Conservation (phyloP, 2,888 invertebrate genomes). For the Furcula furcula region DNA sequence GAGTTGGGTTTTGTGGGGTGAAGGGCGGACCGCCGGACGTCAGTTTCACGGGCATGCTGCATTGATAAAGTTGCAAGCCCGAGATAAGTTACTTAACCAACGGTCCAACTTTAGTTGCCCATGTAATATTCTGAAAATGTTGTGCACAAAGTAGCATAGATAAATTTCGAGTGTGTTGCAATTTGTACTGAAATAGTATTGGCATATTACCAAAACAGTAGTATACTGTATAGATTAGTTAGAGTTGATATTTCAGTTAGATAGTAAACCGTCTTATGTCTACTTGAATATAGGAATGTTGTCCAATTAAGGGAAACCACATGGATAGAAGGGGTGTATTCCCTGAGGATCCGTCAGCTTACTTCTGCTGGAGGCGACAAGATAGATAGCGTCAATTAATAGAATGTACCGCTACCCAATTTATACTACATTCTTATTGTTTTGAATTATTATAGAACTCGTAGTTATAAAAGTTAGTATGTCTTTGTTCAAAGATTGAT, state of each 20-base stretch:
- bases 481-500: too few species aligned
- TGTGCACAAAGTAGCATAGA: constrained; percentile 13
- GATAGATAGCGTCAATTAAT: constrained; percentile 39
- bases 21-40: constrained; percentile 37
- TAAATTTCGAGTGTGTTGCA: constrained; percentile 3
- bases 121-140: constrained; percentile 34
- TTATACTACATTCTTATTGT: too few species aligned
- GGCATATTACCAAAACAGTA: constrained; percentile 2
- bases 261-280: constrained; percentile 33
- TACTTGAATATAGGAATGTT: constrained; percentile 30
- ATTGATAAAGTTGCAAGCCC: constrained; percentile 55
- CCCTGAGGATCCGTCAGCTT: constrained; percentile 51
- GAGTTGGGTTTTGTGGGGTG: constrained; percentile 27
- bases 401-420: constrained; percentile 31
- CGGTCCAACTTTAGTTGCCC: constrained; percentile 37
- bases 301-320: constrained; percentile 47
- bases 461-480: too few species aligned
- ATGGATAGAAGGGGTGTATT: constrained; percentile 37
- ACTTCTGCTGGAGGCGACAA: constrained; percentile 49
- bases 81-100: constrained; percentile 49
- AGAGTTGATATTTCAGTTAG: constrained; percentile 26
- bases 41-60: constrained; percentile 41
- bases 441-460: too few species aligned
- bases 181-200: constrained; percentile 7
- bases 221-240: too few species aligned